These are phyloP conservation scores for Enteromius anoplus DNA, from an alignment of 2,797 vertebrate genomes.

Conservation along the genomic window DNA sequence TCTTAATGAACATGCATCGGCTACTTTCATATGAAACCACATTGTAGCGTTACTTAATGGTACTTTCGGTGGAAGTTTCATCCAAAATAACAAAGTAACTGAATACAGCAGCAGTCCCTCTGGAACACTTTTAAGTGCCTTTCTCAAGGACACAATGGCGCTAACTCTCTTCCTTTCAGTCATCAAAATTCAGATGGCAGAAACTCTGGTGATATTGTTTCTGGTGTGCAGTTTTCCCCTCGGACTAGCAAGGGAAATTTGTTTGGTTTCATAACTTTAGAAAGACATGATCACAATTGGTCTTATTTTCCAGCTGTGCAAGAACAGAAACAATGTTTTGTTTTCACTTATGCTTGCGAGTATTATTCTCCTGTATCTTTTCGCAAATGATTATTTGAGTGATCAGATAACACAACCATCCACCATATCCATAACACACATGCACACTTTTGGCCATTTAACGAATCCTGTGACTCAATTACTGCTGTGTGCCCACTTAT, in stretches of 20 bases:
- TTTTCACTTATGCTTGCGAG: not conserved
- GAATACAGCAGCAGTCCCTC: not conserved
- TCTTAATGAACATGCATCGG: not conserved
- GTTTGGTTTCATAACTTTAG: not conserved
- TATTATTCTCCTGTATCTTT: not conserved
- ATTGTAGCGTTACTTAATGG: not conserved
- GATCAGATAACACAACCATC: conserved; percentile 21
- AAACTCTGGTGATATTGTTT: not conserved
- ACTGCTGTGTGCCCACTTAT: conserved; percentile 39
- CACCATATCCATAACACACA: conserved; percentile 2
- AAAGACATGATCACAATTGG: not conserved
- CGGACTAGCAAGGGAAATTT: not conserved
- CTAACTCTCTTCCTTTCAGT: not conserved
- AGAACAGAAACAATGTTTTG: not conserved
- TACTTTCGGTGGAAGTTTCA: not conserved
- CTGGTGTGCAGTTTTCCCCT: not conserved
- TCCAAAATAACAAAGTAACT: not conserved
- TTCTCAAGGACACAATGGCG: not conserved
- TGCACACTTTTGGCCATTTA: conserved; percentile 25
- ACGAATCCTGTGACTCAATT: conserved; percentile 33
- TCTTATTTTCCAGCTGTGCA: not conserved
- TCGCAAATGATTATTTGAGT: conserved; percentile 11
- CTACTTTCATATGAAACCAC: not conserved
- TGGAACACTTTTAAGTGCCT: conserved; percentile 10
- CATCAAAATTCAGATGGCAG: not conserved